These are phyloP conservation scores for Sinella curviseta DNA, from an alignment of 1,140 invertebrate genomes.

Conservation along the genomic window DNA sequence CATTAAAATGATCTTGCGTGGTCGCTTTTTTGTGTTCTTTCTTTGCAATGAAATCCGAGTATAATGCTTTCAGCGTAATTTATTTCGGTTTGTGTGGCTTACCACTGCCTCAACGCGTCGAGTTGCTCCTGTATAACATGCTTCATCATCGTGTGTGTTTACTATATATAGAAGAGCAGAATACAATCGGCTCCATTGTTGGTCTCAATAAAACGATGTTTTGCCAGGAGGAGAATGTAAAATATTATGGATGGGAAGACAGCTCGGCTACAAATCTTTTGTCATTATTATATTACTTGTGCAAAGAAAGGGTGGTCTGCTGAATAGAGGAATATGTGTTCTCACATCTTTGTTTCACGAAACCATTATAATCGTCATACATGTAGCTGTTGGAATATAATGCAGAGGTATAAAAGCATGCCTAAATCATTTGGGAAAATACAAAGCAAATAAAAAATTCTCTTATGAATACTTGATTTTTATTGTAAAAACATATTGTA, in stretches of 20 bases:
- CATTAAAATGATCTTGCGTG: not conserved
- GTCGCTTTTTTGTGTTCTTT: not conserved
- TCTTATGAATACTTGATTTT: too few relatives aligned
- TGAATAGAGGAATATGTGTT: not conserved
- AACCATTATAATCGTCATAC: not conserved
- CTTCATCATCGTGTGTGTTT: not conserved
- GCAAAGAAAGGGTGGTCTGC: constrained; percentile 10
- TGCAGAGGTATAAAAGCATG: too few relatives aligned
- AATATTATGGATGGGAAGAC: not conserved
- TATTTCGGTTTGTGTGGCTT: not conserved
- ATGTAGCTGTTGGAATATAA: too few relatives aligned
- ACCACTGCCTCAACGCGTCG: not conserved
- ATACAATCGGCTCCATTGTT: not conserved
- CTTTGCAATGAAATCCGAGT: not conserved
- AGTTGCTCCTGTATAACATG: not conserved
- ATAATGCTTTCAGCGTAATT: not conserved
- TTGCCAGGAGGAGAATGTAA: not conserved
- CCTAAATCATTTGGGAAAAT: too few relatives aligned
- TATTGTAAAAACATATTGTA: too few relatives aligned
- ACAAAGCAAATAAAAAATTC: too few relatives aligned
- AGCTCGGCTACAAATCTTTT: not conserved
- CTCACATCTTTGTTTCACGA: not conserved
- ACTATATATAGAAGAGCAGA: not conserved
- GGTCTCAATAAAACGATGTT: not conserved
- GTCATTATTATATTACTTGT: not conserved